phyloP scores from a whole-genome alignment of 1,140 invertebrate genomes.

The Philopotamus ludificatus region DNA sequence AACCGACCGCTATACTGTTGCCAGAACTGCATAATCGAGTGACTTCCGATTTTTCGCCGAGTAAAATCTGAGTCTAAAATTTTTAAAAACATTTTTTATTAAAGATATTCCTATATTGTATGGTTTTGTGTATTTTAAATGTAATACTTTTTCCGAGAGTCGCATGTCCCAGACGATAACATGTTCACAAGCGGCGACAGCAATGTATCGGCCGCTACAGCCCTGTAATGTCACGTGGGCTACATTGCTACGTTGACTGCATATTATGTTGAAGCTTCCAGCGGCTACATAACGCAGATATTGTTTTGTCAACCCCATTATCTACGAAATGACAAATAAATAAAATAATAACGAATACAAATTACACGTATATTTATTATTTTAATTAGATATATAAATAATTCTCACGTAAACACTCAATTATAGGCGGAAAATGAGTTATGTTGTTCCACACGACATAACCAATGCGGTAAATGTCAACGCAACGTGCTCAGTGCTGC shows the following conservation, averaged over 20 bases:
- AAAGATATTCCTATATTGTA: neutral
- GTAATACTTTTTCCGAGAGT: constrained; percentile 79
- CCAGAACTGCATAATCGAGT: constrained; percentile 70
- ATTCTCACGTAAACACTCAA: no score
- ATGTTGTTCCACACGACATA: no score
- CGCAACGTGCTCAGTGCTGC: no score
- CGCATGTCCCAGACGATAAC: constrained; percentile 92
- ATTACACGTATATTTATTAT: no score
- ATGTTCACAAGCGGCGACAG: constrained; percentile 88
- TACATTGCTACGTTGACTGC: constrained; percentile 74
- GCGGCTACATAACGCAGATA: constrained; percentile 86
- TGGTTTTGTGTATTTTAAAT: neutral
- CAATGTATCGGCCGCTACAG: constrained; percentile 78
- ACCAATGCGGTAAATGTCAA: no score
- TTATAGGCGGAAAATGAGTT: no score
- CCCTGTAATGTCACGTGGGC: constrained; percentile 74
- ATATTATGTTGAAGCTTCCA: constrained; percentile 84
- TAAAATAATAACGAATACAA: no score
- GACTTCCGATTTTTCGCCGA: constrained; percentile 76
- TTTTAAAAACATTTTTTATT: neutral
- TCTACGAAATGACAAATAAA: no score
- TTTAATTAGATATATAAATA: no score
- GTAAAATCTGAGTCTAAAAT: constrained; percentile 66
- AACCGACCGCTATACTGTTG: constrained; percentile 84
- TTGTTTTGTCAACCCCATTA: constrained; percentile 95